These are phyloP conservation scores for Phyllopteryx taeniolatus DNA, from an alignment of 2,113 vertebrate genomes.

Conservation along the genomic window DNA sequence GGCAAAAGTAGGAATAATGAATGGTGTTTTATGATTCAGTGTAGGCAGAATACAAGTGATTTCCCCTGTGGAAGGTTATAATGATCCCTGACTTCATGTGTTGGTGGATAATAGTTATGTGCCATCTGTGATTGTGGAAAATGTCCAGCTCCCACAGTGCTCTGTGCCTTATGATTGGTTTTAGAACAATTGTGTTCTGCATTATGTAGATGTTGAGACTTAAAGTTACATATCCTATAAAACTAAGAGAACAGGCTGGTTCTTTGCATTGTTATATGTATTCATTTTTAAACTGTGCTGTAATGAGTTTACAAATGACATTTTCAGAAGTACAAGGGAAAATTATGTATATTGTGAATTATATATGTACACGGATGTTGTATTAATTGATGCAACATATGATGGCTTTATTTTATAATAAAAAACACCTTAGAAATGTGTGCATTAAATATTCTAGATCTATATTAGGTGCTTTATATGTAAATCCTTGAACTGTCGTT, in stretches of 20 bases:
- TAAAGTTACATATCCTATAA: not conserved
- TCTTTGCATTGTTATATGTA: not conserved
- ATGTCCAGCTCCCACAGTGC: constrained; percentile 7
- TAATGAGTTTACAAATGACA: not conserved
- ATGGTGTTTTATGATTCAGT: constrained; percentile 11
- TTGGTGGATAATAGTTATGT: constrained; percentile 23
- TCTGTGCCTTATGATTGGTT: constrained; percentile 11
- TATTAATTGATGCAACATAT: too few species aligned
- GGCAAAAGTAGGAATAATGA: not conserved
- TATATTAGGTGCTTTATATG: too few species aligned
- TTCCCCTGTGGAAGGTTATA: constrained; percentile 16
- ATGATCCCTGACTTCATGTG: constrained; percentile 22
- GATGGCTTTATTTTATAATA: too few species aligned
- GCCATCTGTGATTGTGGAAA: constrained; percentile 20
- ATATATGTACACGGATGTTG: not conserved
- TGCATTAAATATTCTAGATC: too few species aligned
- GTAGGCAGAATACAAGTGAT: constrained; percentile 11
- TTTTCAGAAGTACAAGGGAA: not conserved
- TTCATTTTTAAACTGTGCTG: too few species aligned
- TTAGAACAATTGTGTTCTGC: constrained; percentile 22
- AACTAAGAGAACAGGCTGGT: not conserved
- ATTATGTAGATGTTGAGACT: constrained; percentile 8
- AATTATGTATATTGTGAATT: too few species aligned
- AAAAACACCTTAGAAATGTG: too few species aligned
- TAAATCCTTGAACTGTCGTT: too few species aligned